phyloP scores from a whole-genome alignment of 1,140 invertebrate genomes.

The Caenorhabditis briggsae region DNA sequence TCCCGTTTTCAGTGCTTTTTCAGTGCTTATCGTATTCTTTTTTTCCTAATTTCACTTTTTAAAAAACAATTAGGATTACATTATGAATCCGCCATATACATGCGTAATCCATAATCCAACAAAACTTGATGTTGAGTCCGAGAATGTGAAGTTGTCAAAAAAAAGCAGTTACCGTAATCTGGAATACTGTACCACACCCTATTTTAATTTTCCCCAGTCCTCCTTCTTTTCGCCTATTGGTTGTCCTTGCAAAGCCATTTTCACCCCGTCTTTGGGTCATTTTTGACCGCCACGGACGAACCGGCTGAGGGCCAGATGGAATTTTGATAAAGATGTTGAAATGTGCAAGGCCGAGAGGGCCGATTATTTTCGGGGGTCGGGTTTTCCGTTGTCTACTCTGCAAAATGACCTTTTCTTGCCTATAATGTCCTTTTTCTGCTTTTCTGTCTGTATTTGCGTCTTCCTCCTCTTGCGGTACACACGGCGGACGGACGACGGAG shows the following conservation, averaged over 20 bases:
- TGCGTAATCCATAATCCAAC: too few relatives aligned
- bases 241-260: slow-evolving; percentile 8
- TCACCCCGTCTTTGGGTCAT: neutral
- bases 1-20: neutral
- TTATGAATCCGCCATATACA: too few relatives aligned
- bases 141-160: too few relatives aligned
- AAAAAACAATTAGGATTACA: too few relatives aligned
- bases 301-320: neutral
- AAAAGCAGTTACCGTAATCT: neutral
- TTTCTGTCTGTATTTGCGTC: neutral
- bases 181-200: neutral
- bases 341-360: neutral
- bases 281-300: slow-evolving; percentile 24
- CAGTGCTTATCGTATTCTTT: too few relatives aligned
- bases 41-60: neutral
- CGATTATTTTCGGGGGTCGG: neutral
- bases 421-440: neutral
- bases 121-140: too few relatives aligned
- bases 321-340: slow-evolving; percentile 42
- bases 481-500: slow-evolving; percentile 5
- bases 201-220: neutral
- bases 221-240: neutral
- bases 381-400: neutral
- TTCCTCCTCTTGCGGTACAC: slow-evolving; percentile 1
- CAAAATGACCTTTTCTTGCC: slow-evolving; percentile 45